Evolutionary conservation across 2,888 invertebrate genomes (phyloP).

Genomic region (Balanococcus diminutus): DNA sequence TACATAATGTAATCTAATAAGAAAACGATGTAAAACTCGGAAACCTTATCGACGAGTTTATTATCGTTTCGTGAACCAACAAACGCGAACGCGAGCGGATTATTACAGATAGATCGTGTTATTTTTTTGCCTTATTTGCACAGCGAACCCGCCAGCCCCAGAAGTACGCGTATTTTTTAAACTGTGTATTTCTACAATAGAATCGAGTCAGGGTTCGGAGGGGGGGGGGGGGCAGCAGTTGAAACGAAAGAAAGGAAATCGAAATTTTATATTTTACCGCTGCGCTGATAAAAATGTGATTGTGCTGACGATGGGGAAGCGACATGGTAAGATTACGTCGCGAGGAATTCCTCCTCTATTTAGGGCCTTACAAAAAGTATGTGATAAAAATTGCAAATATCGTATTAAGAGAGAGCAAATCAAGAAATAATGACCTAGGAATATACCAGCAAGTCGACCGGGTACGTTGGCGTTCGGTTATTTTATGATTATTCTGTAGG

Average conservation of each 20-base stretch:
- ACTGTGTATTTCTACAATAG: neutral
- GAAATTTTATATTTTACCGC: neutral
- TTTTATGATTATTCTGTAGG: neutral
- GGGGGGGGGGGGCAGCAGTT: too few species aligned
- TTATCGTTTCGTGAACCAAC: neutral
- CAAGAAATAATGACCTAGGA: neutral
- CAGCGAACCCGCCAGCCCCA: too few species aligned
- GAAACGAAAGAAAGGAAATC: neutral
- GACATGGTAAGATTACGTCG: neutral
- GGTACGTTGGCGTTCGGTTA: neutral
- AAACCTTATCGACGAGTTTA: neutral
- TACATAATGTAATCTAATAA: neutral
- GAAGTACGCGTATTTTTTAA: too few species aligned
- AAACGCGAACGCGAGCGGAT: too few species aligned
- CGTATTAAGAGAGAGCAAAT: neutral
- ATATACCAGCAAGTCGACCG: neutral
- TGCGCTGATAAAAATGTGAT: neutral
- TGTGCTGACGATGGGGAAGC: neutral
- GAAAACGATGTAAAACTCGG: neutral
- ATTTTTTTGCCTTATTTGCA: too few species aligned
- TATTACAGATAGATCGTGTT: too few species aligned
- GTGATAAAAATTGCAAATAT: slow-evolving; percentile 5
- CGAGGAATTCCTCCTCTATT: neutral
- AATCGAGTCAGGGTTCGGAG: too few species aligned
- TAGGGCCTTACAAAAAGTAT: neutral